Conservation (phyloP, 2,797 vertebrate species). For the Antennarius maculatus region DNA sequence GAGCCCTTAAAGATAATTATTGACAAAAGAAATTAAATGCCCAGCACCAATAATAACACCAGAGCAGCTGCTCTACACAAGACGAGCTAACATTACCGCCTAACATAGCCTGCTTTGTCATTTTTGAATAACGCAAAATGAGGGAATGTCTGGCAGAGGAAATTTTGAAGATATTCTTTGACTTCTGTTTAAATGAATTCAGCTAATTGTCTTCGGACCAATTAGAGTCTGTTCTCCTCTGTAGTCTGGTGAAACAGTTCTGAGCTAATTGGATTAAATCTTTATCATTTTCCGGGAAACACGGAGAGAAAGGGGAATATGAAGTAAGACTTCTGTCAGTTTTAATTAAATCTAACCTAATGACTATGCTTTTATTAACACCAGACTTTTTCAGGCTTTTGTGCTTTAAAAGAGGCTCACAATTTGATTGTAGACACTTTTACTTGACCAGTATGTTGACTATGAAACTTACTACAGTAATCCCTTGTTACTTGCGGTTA, state of each 20-base stretch:
- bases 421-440: constrained; percentile 52
- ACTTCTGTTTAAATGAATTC: constrained; percentile 85
- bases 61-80: constrained; percentile 63
- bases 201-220: constrained; percentile 87
- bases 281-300: constrained; percentile 84
- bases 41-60: constrained; percentile 64
- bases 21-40: constrained; percentile 59
- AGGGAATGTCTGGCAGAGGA: constrained; percentile 67
- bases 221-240: constrained; percentile 85
- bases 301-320: constrained; percentile 74
- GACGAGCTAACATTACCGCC: constrained; percentile 62
- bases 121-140: constrained; percentile 76
- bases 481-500: too few relatives aligned
- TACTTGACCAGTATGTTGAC: constrained; percentile 48
- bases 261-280: constrained; percentile 87
- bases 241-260: constrained; percentile 82
- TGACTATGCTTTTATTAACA: constrained; percentile 78
- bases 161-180: constrained; percentile 79
- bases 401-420: constrained; percentile 56
- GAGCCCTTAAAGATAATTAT: constrained; percentile 51
- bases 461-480: constrained; percentile 30
- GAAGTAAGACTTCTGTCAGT: constrained; percentile 73
- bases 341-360: constrained; percentile 81
- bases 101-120: constrained; percentile 61
- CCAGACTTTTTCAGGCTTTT: constrained; percentile 60